Evolutionary conservation across 2,113 vertebrate genomes (phyloP), one percentile per base, ranked within the genome.

Genomic region (Taxidea taxus): DNA sequence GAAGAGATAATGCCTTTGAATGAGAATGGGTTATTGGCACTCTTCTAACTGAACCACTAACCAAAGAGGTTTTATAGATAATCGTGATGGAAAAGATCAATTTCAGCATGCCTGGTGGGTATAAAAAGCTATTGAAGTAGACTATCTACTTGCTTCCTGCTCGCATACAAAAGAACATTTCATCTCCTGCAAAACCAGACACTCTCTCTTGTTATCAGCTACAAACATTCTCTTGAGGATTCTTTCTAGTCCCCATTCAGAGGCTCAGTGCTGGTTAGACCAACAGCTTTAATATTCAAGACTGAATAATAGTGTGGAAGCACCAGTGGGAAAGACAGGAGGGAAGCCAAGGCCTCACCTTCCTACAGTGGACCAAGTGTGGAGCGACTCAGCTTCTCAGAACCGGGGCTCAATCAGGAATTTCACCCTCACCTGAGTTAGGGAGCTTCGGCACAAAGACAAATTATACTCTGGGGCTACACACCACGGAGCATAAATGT

Each of bases 171-270:
- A 97, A 97, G 97, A 94, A 77, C 97, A 95, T 95, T 97, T 98
- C 97, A 96, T 96, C 91, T 96, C 91, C 96, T 92, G 96, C 94
- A 98, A 95, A 98, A 96, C 97, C 97, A 98, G 97, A 98, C 96
- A 92, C 95, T 97, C 66, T 97, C 74, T 90, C 92, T 39, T 75
- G 96, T 97, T 97, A 97, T 97, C 96, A 96, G 97, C 84, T 77
- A 83, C 86, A 91, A 97, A 96, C 94, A 96, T 95, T 98, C 96
- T 97, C 92, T 86, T 56, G 70, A 96, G 92, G 72, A 74, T 97
- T 95, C 90, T 96, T 95, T 97, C 94, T 91, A 21, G 18, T 49
- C 81, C 87, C 92, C 87, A 86, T 97, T 97, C 97, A 95, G 90
- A 92, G 94, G 70, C 72, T 85, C 25, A 9, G 62, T 91, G 39